phyloP scores from a whole-genome alignment of 2,113 vertebrate species.

The Morone chrysops region DNA sequence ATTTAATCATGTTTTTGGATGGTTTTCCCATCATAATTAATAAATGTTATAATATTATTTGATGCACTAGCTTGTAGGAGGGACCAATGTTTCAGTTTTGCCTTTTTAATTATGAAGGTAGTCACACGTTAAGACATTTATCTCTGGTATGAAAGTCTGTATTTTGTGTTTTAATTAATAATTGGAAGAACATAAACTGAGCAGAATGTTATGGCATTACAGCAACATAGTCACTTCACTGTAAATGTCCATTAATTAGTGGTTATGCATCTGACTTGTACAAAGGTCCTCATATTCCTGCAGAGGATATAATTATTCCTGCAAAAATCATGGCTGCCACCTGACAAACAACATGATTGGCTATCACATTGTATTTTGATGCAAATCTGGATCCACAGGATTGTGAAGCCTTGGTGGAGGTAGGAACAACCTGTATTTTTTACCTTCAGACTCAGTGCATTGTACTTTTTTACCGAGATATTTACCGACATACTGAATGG shows the following conservation, averaged over 20 bases:
- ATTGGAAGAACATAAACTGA: neutral
- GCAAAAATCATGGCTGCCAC: too few species aligned
- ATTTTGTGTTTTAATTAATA: neutral
- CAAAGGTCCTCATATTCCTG: neutral
- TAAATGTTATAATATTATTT: neutral
- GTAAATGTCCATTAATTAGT: neutral
- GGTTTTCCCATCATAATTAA: neutral
- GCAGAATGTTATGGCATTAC: neutral
- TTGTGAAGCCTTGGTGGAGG: neutral
- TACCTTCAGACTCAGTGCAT: neutral
- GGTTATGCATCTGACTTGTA: neutral
- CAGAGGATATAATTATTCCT: neutral
- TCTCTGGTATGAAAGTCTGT: neutral
- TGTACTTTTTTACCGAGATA: too few species aligned
- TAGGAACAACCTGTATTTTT: neutral
- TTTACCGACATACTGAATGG: neutral
- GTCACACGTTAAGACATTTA: neutral
- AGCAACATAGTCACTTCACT: neutral
- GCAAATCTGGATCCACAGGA: neutral
- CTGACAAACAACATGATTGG: neutral
- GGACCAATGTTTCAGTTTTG: neutral
- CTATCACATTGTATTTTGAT: neutral
- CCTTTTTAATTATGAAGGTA: neutral
- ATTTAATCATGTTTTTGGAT: neutral
- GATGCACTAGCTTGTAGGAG: neutral